Percentiles rank a stretch among this genome's conserved stretches.
phyloP scores from a whole-genome alignment of 2,113 vertebrate genomes.

The Salvelinus namaycush region DNA sequence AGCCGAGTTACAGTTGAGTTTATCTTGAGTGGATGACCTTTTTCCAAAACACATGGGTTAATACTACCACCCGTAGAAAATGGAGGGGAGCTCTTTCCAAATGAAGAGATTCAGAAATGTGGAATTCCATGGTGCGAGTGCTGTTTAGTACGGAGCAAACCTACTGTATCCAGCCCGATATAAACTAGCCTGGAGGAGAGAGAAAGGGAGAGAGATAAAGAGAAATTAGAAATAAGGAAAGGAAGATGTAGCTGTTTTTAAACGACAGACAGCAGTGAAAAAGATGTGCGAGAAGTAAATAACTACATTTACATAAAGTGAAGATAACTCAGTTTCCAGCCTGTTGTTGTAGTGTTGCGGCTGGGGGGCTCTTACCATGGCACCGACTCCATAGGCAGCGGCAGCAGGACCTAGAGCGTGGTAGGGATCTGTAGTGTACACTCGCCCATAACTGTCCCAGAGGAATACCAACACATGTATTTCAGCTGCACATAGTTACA shows the following conservation, averaged over 20 bases:
- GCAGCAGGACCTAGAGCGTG: slow-evolving; percentile 92
- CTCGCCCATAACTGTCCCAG: slow-evolving; percentile 89
- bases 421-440: slow-evolving; percentile 96
- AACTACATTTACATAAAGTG: neutral
- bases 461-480: neutral
- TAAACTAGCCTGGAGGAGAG: slow-evolving; percentile 72
- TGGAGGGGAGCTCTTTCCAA: slow-evolving; percentile 56
- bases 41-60: slow-evolving; percentile 39
- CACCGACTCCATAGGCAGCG: slow-evolving; percentile 95
- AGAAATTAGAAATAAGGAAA: neutral
- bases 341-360: neutral
- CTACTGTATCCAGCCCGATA: slow-evolving; percentile 76
- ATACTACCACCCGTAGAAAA: slow-evolving; percentile 52
- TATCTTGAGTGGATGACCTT: slow-evolving; percentile 35
- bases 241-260: neutral
- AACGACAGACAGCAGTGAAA: neutral
- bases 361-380: slow-evolving; percentile 84
- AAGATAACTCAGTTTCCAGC: neutral
- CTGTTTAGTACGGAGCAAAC: slow-evolving; percentile 74
- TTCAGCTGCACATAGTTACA: neutral
- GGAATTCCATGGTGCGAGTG: slow-evolving; percentile 49
- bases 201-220: slow-evolving; percentile 2
- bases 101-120: slow-evolving; percentile 42
- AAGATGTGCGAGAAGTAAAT: neutral
- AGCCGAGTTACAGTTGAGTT: neutral